phyloP scores from a whole-genome alignment of 2,797 vertebrate species.

The Smutsia temminckii region DNA sequence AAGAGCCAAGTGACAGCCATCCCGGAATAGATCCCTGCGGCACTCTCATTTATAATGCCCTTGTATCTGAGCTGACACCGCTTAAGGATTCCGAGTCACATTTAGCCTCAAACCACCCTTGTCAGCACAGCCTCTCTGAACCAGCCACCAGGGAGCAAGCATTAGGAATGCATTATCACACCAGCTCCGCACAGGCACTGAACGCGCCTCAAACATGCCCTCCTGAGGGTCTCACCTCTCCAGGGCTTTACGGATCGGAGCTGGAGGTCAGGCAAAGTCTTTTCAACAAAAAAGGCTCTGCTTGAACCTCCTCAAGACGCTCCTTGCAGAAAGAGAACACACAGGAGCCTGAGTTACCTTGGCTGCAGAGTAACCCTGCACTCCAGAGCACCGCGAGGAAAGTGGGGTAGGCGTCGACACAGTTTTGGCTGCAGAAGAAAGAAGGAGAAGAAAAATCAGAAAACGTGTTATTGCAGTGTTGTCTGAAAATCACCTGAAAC shows the following conservation, averaged over 20 bases:
- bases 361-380: conserved; percentile 94
- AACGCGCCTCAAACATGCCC: not conserved
- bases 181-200: accelerated
- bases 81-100: conserved; percentile 58
- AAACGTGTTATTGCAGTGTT: accelerated
- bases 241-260: not conserved
- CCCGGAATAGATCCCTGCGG: conserved; percentile 46
- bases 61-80: conserved; percentile 58
- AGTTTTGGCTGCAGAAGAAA: conserved; percentile 91
- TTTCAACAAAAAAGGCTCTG: conserved; percentile 20
- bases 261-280: conserved; percentile 27
- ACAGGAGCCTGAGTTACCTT: conserved; percentile 88
- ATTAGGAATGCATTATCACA: not conserved
- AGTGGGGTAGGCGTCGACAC: conserved; percentile 93
- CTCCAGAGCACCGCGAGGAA: conserved; percentile 96
- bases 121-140: not conserved
- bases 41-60: conserved; percentile 47
- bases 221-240: not conserved
- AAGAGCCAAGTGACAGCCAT: not conserved
- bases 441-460: conserved; percentile 33
- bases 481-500: not conserved
- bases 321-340: not conserved
- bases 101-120: conserved; percentile 53
- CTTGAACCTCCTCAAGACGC: not conserved
- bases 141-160: conserved; percentile 44